Percentiles rank a stretch among this genome's conserved stretches.
These are phyloP conservation scores for Melanotaenia pygmaea DNA, from an alignment of 2,797 vertebrate genomes.

Conservation along the genomic window DNA sequence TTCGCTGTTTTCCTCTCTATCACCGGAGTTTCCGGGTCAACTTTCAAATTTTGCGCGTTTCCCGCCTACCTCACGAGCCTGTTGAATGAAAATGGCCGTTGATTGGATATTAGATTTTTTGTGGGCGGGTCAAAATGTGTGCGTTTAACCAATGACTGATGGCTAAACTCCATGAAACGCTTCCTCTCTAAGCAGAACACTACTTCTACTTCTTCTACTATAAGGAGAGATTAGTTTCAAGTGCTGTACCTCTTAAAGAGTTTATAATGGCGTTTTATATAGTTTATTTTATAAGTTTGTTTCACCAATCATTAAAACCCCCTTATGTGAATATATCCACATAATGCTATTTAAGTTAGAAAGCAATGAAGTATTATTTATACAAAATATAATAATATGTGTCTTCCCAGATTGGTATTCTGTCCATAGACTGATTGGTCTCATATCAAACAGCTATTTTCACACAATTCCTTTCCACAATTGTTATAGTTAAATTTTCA, in stretches of 20 bases:
- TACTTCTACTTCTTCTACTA: no score
- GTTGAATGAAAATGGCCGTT: slow-evolving; percentile 6
- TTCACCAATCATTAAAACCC: no score
- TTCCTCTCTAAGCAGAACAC: not conserved
- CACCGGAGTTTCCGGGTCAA: slow-evolving; percentile 75
- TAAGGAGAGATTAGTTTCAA: no score
- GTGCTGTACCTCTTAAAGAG: not conserved
- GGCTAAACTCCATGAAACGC: not conserved
- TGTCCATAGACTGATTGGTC: not conserved
- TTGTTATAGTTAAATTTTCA: not conserved
- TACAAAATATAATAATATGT: not conserved
- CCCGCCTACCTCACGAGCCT: slow-evolving; percentile 22
- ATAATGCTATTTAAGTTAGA: no score
- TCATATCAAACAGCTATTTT: not conserved
- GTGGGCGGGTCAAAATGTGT: slow-evolving; percentile 21
- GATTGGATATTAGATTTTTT: slow-evolving; percentile 51
- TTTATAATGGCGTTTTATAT: not conserved
- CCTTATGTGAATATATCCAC: no score
- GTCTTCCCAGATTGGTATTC: not conserved
- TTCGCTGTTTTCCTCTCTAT: slow-evolving; percentile 17
- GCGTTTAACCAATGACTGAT: slow-evolving; percentile 51
- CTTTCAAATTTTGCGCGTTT: slow-evolving; percentile 87
- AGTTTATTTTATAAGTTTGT: no score
- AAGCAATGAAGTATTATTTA: no score
- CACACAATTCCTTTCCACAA: no score